Conservation (phyloP, 64 coral and sea anemone species). For the Exaiptasia diaphana region DNA sequence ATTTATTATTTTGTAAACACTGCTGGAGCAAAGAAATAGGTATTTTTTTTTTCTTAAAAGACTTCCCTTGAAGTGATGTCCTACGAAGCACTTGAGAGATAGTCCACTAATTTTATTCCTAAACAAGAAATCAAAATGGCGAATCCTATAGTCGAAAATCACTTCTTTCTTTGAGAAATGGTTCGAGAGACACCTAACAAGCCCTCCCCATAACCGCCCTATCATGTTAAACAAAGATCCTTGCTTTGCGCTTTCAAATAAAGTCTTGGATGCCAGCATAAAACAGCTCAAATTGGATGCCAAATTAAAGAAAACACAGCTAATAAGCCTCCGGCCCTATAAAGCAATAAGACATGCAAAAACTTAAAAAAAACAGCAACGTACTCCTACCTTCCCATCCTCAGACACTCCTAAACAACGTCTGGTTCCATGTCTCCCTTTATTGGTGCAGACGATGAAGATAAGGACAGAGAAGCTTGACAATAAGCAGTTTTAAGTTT, state of each 20-base stretch:
- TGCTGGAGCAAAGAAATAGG: slow-evolving; percentile 13
- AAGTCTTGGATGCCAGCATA: slow-evolving; percentile 19
- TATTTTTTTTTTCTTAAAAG: too few relatives aligned
- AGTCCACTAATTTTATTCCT: not conserved
- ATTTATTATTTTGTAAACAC: not conserved
- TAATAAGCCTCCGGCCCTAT: slow-evolving; percentile 38
- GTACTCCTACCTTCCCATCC: slow-evolving; percentile 25
- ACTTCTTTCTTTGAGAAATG: slow-evolving; percentile 13
- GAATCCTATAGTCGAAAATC: not conserved
- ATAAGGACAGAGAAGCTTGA: slow-evolving; percentile 63
- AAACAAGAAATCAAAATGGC: slow-evolving; percentile 34
- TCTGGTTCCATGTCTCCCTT: slow-evolving; percentile 49
- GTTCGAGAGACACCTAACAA: slow-evolving; percentile 21
- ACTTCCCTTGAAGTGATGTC: not conserved
- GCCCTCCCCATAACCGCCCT: not conserved
- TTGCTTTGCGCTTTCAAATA: slow-evolving; percentile 10
- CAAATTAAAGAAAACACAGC: slow-evolving; percentile 29
- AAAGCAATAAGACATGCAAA: slow-evolving; percentile 30
- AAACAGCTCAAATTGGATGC: not conserved
- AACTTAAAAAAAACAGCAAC: slow-evolving; percentile 28
- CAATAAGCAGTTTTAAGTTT: slow-evolving; percentile 40
- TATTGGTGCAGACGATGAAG: slow-evolving; percentile 48
- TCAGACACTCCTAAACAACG: slow-evolving; percentile 20
- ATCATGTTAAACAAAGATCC: not conserved
- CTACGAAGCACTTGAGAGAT: not conserved